A percentile compares a stretch with the other conserved stretches of the same genome.
phyloP scores from a whole-genome alignment of 2,888 invertebrate genomes.

The Heteromyza rotundicornis region DNA sequence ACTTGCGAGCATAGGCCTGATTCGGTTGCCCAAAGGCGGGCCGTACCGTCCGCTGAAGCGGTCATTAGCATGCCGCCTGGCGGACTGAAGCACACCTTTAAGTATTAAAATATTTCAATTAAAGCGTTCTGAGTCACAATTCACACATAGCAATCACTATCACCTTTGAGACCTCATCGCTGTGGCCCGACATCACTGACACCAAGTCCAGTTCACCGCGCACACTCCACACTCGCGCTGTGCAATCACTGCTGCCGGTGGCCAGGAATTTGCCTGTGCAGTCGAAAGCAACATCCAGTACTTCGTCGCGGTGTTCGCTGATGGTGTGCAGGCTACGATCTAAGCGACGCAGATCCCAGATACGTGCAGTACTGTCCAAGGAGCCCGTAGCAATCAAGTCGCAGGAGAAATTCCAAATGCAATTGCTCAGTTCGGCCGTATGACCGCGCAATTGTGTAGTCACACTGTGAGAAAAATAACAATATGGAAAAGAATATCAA shows the following conservation, averaged over 20 bases:
- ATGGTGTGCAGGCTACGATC: slow-evolving; percentile 67
- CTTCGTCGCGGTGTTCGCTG: slow-evolving; percentile 71
- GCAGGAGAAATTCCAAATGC: slow-evolving; percentile 73
- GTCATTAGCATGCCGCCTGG: slow-evolving; percentile 76
- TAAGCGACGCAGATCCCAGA: slow-evolving; percentile 72
- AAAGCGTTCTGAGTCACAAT: too few species aligned
- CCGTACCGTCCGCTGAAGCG: slow-evolving; percentile 77
- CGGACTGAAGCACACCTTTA: slow-evolving; percentile 79
- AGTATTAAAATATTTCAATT: not conserved
- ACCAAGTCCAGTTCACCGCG: slow-evolving; percentile 66
- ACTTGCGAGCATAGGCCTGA: slow-evolving; percentile 75
- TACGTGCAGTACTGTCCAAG: slow-evolving; percentile 72
- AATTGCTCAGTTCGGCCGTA: slow-evolving; percentile 72
- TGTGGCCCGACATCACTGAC: slow-evolving; percentile 70
- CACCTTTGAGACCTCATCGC: slow-evolving; percentile 74
- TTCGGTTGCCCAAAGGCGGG: slow-evolving; percentile 72
- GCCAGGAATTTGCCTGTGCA: slow-evolving; percentile 75
- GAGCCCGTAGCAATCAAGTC: slow-evolving; percentile 73
- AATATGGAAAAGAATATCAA: slow-evolving; percentile 1
- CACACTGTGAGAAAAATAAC: slow-evolving; percentile 65
- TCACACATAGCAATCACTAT: too few species aligned
- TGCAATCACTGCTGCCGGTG: slow-evolving; percentile 78
- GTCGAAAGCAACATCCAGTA: slow-evolving; percentile 79
- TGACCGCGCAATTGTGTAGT: slow-evolving; percentile 69
- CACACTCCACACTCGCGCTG: slow-evolving; percentile 75